Conservation (phyloP, 2,113 vertebrate species). For the Hippolais icterina region DNA sequence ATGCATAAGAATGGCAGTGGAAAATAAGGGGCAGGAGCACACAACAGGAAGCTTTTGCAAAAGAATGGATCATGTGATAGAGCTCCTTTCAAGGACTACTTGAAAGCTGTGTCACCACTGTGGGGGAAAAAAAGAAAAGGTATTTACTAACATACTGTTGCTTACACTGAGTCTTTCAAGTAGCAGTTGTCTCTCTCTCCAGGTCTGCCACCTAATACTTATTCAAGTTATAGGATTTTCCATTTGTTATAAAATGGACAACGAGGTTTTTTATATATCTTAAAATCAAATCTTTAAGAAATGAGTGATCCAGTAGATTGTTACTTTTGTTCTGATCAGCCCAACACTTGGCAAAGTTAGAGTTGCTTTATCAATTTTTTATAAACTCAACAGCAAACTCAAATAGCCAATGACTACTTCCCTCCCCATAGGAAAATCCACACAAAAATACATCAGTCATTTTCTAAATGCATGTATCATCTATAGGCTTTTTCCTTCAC, state of each 20-base stretch:
- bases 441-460: neutral
- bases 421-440: neutral
- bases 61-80: neutral
- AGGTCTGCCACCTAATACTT: neutral
- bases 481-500: neutral
- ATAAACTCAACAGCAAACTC: neutral
- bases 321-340: rapidly evolving
- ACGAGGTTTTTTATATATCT: neutral
- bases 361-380: neutral
- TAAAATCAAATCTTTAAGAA: neutral
- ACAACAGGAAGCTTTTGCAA: neutral
- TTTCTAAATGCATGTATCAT: neutral
- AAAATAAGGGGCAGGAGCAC: neutral
- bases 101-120: neutral
- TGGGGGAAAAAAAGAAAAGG: neutral
- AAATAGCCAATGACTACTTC: neutral
- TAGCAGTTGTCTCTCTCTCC: neutral
- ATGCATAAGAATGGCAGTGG: neutral
- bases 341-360: neutral
- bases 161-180: neutral
- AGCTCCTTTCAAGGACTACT: constrained; percentile 1
- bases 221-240: neutral
- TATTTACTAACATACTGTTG: neutral
- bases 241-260: neutral
- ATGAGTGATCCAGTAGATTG: neutral